Base-by-base conservation (phyloP, 2,113 vertebrate species). In the Terrapene triunguis region DNA sequence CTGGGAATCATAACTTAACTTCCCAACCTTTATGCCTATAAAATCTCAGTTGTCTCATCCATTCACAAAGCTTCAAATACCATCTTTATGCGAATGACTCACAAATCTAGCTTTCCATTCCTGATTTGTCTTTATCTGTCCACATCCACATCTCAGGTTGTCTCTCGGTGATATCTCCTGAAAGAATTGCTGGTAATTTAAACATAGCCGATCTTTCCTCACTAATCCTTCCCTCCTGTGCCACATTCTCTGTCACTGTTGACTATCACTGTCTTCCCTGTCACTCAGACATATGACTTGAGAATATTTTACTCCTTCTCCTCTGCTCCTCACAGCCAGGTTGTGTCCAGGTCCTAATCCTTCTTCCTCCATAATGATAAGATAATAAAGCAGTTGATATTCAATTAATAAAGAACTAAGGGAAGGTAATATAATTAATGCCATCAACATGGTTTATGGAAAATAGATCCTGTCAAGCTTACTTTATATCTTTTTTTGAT, bases 111-210 rank as follows among this genome's bases (percentile, higher is more conserved):
- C 10, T 44, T 11, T 62, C 88, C n/a, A 54, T 35, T 25, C 42
- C 38, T 1, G 0, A n/a, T 69, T n/a, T 69, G 62, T 69, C 19
- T 17, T 38, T 38, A 2, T 42, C 62, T 22, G 3, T 62, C 7
- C n/a, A 81, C 50, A n/a, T 16, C n/a, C 5, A 1, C 5, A 8
- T 14, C 13, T 32, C 62, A 14, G 27, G 2, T 2, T 4, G 83
- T 29, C 17, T 35, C 21, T 4, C 21, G 5, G 44, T 25, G 21
- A 9, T 5, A 29, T 55, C 22, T 32, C 27, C 7, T 4, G 79
- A 24, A 90, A 50, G 84, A 86, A 3, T 2, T 13, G 5, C 32
- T 47, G n/a, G 16, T 17, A 35, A 72, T 88, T 59, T 44, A 10
- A 27, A 17, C 50, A 14, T n/a, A 69, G 24, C n/a, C 6, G 11